Percentiles rank a stretch among this genome's conserved stretches.
phyloP scores from a whole-genome alignment of 2,888 invertebrate genomes.

The Stegana nigrithorax region DNA sequence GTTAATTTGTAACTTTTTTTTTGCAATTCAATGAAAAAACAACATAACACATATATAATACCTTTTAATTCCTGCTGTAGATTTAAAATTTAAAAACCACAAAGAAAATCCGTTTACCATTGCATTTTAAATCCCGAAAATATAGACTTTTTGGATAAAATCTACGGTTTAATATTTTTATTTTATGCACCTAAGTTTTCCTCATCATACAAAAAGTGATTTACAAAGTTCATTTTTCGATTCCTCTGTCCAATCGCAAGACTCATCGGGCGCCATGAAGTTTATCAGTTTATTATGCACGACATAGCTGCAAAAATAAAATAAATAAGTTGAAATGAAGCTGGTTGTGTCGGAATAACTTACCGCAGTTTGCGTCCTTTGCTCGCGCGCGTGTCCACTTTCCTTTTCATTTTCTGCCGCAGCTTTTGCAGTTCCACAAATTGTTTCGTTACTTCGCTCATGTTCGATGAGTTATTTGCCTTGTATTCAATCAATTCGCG shows the following conservation, averaged over 20 bases:
- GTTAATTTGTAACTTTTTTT: too few relatives aligned
- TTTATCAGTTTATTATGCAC: slow-evolving; percentile 88
- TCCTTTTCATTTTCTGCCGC: slow-evolving; percentile 90
- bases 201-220: slow-evolving; percentile 77
- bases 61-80: too few relatives aligned
- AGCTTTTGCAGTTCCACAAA: slow-evolving; percentile 93
- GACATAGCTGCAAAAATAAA: slow-evolving; percentile 71
- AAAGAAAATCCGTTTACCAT: too few relatives aligned
- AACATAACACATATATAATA: neutral
- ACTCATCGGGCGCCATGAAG: slow-evolving; percentile 86
- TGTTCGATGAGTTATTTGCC: slow-evolving; percentile 84
- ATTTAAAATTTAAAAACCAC: too few relatives aligned
- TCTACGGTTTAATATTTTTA: neutral
- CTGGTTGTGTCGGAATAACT: slow-evolving; percentile 13
- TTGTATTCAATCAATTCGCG: slow-evolving; percentile 93
- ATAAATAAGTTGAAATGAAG: neutral
- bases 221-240: slow-evolving; percentile 83
- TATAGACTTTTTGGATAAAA: neutral
- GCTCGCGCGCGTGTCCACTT: slow-evolving; percentile 92
- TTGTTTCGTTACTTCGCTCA: slow-evolving; percentile 86
- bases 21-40: too few relatives aligned
- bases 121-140: too few relatives aligned
- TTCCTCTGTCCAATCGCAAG: slow-evolving; percentile 78
- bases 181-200: neutral
- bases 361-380: slow-evolving; percentile 89